These are phyloP conservation scores for Sphaeridia pumilis DNA, from an alignment of 2,888 invertebrate genomes.

Conservation along the genomic window DNA sequence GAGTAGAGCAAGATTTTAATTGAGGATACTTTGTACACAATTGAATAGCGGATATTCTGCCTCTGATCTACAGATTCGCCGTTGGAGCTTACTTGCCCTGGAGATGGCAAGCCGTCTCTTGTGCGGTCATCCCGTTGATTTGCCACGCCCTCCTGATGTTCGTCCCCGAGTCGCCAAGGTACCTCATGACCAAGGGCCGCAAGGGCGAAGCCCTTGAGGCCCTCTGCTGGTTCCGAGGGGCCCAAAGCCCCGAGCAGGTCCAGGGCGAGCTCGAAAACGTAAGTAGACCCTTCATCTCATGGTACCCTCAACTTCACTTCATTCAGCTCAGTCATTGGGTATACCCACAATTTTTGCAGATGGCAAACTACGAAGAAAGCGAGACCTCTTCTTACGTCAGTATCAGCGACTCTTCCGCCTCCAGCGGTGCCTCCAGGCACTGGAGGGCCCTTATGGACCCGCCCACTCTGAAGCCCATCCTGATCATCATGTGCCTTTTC, in stretches of 20 bases:
- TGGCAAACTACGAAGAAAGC: too few species aligned
- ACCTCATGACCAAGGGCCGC: constrained; percentile 50
- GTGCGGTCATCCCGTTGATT: constrained; percentile 55
- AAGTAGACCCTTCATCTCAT: constrained; percentile 9
- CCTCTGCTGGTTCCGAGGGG: constrained; percentile 61
- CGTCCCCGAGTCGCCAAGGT: constrained; percentile 66
- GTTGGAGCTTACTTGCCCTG: constrained; percentile 56
- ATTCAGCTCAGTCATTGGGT: too few species aligned
- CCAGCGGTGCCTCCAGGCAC: too few species aligned
- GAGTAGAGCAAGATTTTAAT: too few species aligned
- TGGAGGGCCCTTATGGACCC: constrained; percentile 24
- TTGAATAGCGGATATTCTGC: too few species aligned
- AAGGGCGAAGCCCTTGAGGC: constrained; percentile 55
- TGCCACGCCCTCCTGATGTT: constrained; percentile 62
- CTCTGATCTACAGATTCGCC: constrained; percentile 29
- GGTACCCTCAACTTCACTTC: too few species aligned
- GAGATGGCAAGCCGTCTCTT: constrained; percentile 53
- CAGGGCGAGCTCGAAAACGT: constrained; percentile 37
- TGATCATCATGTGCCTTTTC: constrained; percentile 27
- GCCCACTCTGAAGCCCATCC: constrained; percentile 21
- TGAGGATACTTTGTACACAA: too few species aligned
- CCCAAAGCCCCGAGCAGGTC: constrained; percentile 28
- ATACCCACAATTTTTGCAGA: too few species aligned
- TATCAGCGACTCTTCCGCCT: too few species aligned
- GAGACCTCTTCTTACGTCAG: too few species aligned